Base-by-base conservation (phyloP, 1,140 invertebrate genomes). In the Drosophila kurseongensis region DNA sequence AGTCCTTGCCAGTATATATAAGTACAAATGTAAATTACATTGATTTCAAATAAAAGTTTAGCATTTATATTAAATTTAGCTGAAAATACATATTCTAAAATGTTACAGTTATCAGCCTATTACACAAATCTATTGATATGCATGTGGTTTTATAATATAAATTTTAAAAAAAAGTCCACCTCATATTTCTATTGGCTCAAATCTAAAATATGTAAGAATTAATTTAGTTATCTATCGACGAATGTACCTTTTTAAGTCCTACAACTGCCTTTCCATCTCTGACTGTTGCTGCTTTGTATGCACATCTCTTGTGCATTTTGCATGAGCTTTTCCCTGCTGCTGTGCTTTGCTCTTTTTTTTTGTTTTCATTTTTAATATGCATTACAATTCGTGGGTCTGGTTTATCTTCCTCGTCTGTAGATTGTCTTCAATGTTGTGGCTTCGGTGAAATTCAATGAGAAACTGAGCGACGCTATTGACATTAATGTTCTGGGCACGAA, bases 361-460 rank as follows among this genome's bases (percentile, higher is more conserved):
- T 75, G 16, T 41, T 48, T 67, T 52, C 65, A 83, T 72, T 86
- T 86, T 79, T 83, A 83, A 88, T 88, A 86, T 86, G 79, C 71
- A 86, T 85, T 78, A 78, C 81, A 63, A 77, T 69, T 68, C 52
- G 40, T 57, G 52, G 44, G 72, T 62, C 45, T 65, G 58, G 29
- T 67, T 78, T 45, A 44, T 47, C 42, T 68, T 65, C 48, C 44
- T n/a, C 18, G 8, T 35, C 42, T 95, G 47, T 92, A 95, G 68
- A 93, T 98, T 48, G 95, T 98, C n/a, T 97, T 98, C 91, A 97
- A 98, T 85, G 95, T 94, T 5, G 98, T 97, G 2, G 98, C 97
- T 0, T 97, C 97, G n/a, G 95, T 98, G 9, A 95, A 96, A 83
- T 98, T 98, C 92, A 96, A 97, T 91, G 97, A 97, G 92, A 94